Base-by-base conservation (phyloP, 2,113 vertebrate genomes). In the Antechinus stuartii region DNA sequence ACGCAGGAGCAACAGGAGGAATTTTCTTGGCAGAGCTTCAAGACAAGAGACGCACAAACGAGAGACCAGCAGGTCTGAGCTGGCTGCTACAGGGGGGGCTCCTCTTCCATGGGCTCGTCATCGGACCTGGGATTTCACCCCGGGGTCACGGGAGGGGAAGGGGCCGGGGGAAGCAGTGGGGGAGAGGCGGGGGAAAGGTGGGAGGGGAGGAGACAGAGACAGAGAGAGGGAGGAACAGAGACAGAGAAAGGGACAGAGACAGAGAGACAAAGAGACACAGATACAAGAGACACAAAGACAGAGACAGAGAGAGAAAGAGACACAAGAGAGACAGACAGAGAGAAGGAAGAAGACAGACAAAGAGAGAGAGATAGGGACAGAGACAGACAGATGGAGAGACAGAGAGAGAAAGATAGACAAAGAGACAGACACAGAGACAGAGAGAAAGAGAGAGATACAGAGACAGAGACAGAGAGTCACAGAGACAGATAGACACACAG, bases 41-140 rank as follows among this genome's bases (percentile, higher is more conserved):
- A 98, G 98, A 99, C 98, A 94, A 76, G 97, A 98, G 98, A 99
- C 98, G 96, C 96, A 98, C 99, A 97, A 96, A 98, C 94, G 97
- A 97, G 98, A 98, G 96, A 95, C 61, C 96, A 97, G 97, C 95
- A 97, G 96, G 98, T 95, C 2, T 0, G 42, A 96, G 94, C 68
- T 94, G 95, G 95, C 92, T 96, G 98, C 99, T 99, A 99, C 99
- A 99, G 99, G 3, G 99, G 99, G 94, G 99, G 99, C 95, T 99
- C 99, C 97, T 99, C 99, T 96, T 99, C 99, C 99, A 99, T 99
- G 12, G 99, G 99, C 89, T 99, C 99, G 90, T 99, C 99, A 30
- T 99, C 99, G 0, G 99, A 97, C 95, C 99, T 99, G 98, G 0
- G 61, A 95, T 68, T 0, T 10, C 54, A 94, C 54, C 68, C 54